Base-by-base conservation (phyloP, 2,797 vertebrate species). In the Cryptoblepharus egeriae region DNA sequence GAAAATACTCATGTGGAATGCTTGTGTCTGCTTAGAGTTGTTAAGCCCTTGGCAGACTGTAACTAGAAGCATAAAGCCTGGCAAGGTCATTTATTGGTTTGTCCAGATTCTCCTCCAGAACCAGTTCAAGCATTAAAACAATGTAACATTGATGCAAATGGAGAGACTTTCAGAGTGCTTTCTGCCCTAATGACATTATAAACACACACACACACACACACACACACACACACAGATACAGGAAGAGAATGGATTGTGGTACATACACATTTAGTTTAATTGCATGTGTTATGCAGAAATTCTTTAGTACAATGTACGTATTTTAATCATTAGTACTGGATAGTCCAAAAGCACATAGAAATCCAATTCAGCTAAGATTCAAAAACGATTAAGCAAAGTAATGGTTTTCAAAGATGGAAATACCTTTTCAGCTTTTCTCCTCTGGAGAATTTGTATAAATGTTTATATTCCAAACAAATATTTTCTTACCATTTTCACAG, bases 1-100 rank as follows among this genome's bases (percentile, higher is more conserved):
- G 75, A 82, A 92, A 88, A 88, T 45, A 63, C 3, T 64, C 28
- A 4, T 3, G n/a, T 55, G 16, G 81, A 79, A 74, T 74, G 78
- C 1, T 32, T 76, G 58, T 55, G 8, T 0, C 20, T 84, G 42
- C 45, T 82, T 80, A 74, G 84, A 80, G 71, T 0, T 67, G 58
- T 67, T 89, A 80, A 90, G 75, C 2, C 4, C 73, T 85, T 89
- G 81, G 28, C 85, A 91, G 60, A 42, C 5, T 77, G 52, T 75
- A 84, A 87, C 84, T 91, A 87, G 18, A 28, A 55, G 32, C 70
- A 30, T 64, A 61, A 2, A 18, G 18, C 49, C 7, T 20, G 79
- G 85, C 83, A 88, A 72, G n/a, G 84, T 22, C 58, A 16, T 18
- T 85, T 84, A 42, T 89, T 16, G 69, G 87, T 63, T 88, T 86